These are phyloP conservation scores for Akabosia matsudoensis DNA, from an alignment of 1,140 invertebrate genomes.

Conservation along the genomic window DNA sequence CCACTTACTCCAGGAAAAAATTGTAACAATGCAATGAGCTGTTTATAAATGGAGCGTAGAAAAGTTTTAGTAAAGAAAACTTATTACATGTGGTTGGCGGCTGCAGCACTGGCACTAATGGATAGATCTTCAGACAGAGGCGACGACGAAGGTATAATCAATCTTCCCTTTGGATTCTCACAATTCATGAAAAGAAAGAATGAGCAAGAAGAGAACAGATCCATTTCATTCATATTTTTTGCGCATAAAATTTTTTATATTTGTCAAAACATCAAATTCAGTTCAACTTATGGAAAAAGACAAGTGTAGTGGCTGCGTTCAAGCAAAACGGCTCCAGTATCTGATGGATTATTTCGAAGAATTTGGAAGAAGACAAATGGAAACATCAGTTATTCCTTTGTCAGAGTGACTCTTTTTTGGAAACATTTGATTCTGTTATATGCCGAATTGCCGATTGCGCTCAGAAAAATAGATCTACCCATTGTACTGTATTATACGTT, in stretches of 20 bases:
- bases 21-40: neutral
- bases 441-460: no score
- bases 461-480: no score
- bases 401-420: neutral
- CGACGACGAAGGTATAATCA: conserved; percentile 18
- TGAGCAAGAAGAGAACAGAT: conserved; percentile 25
- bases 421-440: no score
- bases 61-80: no score
- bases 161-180: conserved; percentile 4
- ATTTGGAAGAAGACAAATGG: neutral
- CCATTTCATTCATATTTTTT: conserved; percentile 34
- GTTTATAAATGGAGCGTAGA: neutral
- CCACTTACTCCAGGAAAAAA: neutral
- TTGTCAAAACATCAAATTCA: conserved; percentile 22
- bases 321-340: neutral
- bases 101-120: conserved; percentile 1
- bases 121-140: neutral
- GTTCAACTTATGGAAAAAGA: neutral
- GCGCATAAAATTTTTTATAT: conserved; percentile 31
- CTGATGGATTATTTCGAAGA: neutral
- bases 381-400: conserved; percentile 14
- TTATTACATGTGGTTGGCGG: neutral
- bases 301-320: neutral
- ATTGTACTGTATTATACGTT: no score
- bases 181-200: neutral